Percentiles rank a stretch among this genome's conserved stretches.
These are phyloP conservation scores for Gasteruption jaculator DNA, from an alignment of 2,888 invertebrate species.

Conservation along the genomic window DNA sequence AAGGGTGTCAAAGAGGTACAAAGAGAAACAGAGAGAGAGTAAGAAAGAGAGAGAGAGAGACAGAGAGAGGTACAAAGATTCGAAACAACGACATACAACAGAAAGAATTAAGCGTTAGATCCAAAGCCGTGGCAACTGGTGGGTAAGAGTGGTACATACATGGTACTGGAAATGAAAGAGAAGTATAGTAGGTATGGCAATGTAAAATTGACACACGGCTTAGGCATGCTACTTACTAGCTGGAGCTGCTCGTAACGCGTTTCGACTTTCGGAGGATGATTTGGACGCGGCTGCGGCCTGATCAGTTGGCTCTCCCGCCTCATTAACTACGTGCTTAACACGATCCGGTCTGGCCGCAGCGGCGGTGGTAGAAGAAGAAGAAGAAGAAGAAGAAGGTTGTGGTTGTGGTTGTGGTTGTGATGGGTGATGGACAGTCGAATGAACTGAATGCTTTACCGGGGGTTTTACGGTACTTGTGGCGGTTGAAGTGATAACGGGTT, in stretches of 20 bases:
- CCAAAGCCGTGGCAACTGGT: no score
- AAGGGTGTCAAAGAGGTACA: background rate
- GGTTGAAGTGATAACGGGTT: constrained; percentile 37
- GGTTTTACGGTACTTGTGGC: constrained; percentile 35
- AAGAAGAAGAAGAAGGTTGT: constrained; percentile 28
- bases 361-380: constrained; percentile 32
- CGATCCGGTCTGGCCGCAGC: constrained; percentile 46
- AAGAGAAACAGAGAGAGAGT: constrained; percentile 3
- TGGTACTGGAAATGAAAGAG: no score
- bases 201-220: constrained; percentile 8
- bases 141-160: constrained; percentile 2
- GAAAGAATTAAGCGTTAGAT: constrained; percentile 3
- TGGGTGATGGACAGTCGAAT: constrained; percentile 38
- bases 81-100: constrained; percentile 10
- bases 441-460: constrained; percentile 43
- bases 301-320: constrained; percentile 35
- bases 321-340: constrained; percentile 33
- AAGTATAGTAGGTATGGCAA: no score
- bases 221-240: constrained; percentile 50
- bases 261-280: constrained; percentile 47
- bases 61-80: constrained; percentile 13
- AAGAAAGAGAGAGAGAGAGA: constrained; percentile 13
- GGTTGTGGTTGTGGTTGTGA: constrained; percentile 28
- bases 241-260: constrained; percentile 44
- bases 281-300: constrained; percentile 41